Evolutionary conservation across 2,113 vertebrate species (phyloP), one percentile per base, ranked within the genome.

Genomic region (Archocentrus centrarchus): DNA sequence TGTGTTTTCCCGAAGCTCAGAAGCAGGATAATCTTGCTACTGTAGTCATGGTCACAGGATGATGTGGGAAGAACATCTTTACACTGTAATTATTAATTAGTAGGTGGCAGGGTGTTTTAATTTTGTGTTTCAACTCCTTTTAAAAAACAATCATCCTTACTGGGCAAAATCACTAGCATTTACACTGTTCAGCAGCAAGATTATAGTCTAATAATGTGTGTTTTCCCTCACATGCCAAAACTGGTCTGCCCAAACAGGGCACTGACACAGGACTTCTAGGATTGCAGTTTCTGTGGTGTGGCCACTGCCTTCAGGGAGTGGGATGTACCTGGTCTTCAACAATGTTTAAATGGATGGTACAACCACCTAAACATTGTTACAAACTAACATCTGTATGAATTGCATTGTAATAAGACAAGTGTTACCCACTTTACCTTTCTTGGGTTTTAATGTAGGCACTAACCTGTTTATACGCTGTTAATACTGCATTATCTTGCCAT

Each of bases 31-130:
- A 73, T 73, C 47, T 73, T 53, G 44, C 44, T 17, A 70, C 24
- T 53, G 66, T 73, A 73, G 66, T 73, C 66, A 73, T 73, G 66
- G 66, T 73, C 66, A 73, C 66, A 73, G 44, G 44, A 73, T 73
- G 27, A 53, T 73, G 44, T 53, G 44, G 44, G 66, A 73, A 73
- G 66, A 73, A 73, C 44, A 32, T 24, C 44, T 73, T 53, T 73
- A 32, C 66, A 53, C 66, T 50, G 22, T 73, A 73, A 73, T 73
- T 47, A 73, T 73, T 47, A 73, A 73, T 73, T 41, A 32, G 66
- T 73, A 53, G 66, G 66, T 1, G 17, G 66, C 66, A 73, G 17
- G 53, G 44, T 32, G 66, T 73, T 53, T 73, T 53, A 32, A 27
- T 20, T 70, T 53, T 53, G 44, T 73, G 44, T 73, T 73, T 47